Evolutionary conservation across 2,888 invertebrate species (phyloP).

Genomic region (Dichetophora obliterata): DNA sequence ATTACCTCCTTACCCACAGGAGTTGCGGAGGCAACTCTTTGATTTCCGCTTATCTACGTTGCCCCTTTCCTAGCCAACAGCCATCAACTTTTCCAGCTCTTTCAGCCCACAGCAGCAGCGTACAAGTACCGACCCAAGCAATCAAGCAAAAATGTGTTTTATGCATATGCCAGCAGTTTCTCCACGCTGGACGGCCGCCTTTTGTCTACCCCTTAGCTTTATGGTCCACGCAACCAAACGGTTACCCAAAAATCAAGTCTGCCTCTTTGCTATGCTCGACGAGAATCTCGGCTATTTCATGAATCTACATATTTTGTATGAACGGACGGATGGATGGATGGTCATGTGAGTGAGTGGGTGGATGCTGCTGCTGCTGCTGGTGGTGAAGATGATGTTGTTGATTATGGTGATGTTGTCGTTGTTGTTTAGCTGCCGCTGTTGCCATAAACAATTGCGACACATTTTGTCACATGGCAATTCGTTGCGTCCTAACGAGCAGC

Average conservation of each 20-base stretch:
- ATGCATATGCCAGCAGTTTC: conserved; percentile 24
- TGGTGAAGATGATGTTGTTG: neutral
- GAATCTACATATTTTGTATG: conserved; percentile 28
- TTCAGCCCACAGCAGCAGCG: neutral
- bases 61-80: neutral
- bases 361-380: neutral
- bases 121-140: conserved; percentile 2
- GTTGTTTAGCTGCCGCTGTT: neutral
- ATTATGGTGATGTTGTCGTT: neutral
- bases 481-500: conserved; percentile 20
- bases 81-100: neutral
- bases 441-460: conserved; percentile 31
- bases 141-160: conserved; percentile 26
- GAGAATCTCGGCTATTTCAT: conserved; percentile 25
- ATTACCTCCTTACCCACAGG: neutral
- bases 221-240: neutral
- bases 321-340: neutral
- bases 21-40: neutral
- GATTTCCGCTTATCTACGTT: conserved; percentile 10
- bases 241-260: neutral
- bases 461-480: conserved; percentile 29
- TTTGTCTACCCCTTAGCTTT: neutral
- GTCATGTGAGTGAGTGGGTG: neutral
- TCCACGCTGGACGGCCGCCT: neutral
- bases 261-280: conserved; percentile 3